phyloP scores from a whole-genome alignment of 2,888 invertebrate species.

The Oligia fasciuncula region DNA sequence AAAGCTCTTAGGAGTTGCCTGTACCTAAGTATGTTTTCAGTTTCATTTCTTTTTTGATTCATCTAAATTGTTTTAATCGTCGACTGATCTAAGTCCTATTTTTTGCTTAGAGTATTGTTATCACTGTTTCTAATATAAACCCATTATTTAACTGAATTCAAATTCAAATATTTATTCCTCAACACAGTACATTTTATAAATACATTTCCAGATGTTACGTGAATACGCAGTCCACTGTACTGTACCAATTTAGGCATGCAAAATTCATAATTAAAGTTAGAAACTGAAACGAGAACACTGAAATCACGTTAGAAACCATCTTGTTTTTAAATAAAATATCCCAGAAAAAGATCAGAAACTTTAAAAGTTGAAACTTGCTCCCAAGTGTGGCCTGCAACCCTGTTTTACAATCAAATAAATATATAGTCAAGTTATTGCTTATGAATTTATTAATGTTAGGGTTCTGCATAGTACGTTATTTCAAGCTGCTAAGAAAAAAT shows the following conservation, averaged over 20 bases:
- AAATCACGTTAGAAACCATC: neutral
- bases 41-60: neutral
- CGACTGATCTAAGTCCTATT: neutral
- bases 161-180: too few relatives aligned
- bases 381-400: conserved; percentile 62
- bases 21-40: neutral
- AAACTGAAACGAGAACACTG: neutral
- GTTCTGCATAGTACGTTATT: conserved; percentile 43
- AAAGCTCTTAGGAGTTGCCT: neutral
- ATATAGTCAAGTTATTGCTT: conserved; percentile 52
- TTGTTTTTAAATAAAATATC: conserved; percentile 66
- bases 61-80: neutral
- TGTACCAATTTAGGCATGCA: too few relatives aligned
- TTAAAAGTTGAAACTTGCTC: conserved; percentile 62
- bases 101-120: neutral
- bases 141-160: too few relatives aligned
- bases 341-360: conserved; percentile 72
- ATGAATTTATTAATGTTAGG: conserved; percentile 11
- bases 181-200: too few relatives aligned
- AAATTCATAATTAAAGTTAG: too few relatives aligned
- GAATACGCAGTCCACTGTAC: too few relatives aligned
- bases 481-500: conserved; percentile 25
- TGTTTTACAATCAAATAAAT: conserved; percentile 70
- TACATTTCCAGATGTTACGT: too few relatives aligned
- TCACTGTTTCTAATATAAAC: neutral